phyloP scores from a whole-genome alignment of 2,888 invertebrate species.

The Erynnis tages region DNA sequence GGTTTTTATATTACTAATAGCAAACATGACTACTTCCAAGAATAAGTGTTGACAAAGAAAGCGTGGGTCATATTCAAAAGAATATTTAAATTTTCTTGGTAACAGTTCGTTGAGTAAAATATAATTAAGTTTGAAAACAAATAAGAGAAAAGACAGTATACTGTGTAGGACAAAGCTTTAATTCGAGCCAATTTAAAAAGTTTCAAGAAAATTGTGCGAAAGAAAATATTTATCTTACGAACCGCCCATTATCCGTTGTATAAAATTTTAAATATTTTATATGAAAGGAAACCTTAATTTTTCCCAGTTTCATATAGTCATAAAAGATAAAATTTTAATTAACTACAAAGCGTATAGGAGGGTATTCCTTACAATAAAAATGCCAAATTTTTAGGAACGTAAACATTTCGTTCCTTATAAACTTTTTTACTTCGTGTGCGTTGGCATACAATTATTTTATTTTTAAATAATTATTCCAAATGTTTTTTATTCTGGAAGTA shows the following conservation, averaged over 20 bases:
- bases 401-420: no score
- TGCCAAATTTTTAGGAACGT: no score
- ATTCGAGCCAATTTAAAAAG: constrained; percentile 23
- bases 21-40: constrained; percentile 33
- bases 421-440: no score
- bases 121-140: constrained; percentile 26
- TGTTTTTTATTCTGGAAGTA: no score
- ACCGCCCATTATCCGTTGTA: constrained; percentile 14
- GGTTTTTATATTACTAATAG: no score
- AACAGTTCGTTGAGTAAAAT: constrained; percentile 21
- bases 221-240: constrained; percentile 21
- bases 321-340: no score
- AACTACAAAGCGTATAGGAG: no score
- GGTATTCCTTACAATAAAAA: no score
- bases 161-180: constrained; percentile 20
- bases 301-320: no score
- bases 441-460: no score
- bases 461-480: no score
- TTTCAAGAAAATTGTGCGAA: constrained; percentile 22
- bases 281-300: no score
- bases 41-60: background rate
- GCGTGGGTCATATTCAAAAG: constrained; percentile 8
- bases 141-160: constrained; percentile 20
- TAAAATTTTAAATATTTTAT: constrained; percentile 18
- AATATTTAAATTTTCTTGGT: constrained; percentile 22